Evolutionary conservation across 2,797 vertebrate genomes (phyloP), one percentile per base, ranked within the genome.

Genomic region (Microctenopoma steveboyesi): DNA sequence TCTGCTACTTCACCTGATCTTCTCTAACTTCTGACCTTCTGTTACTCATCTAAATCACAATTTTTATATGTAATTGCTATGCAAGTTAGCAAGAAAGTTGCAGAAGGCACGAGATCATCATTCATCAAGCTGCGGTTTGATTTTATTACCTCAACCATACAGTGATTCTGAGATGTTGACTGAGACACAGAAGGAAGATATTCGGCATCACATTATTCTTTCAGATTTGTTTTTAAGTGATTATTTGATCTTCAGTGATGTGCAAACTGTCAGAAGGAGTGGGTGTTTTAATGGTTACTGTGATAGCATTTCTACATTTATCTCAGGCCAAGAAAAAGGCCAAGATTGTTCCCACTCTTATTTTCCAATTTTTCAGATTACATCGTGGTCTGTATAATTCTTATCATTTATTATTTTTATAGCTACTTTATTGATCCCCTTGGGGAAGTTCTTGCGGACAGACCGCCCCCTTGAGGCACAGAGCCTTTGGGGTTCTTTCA

Each of bases 321-420:
- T 47, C 63, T 66, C 22, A 33, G 42, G 49, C 33, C 33, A 35
- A 35, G 66, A 22, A 65, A 22, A 55, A 62, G 53, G 40, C 37
- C 18, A 47, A 49, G 43, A 74, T 22, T 70, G 52, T 57, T 39
- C 2, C 30, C 28, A 37, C 4, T 66, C 47, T 55, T 65, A 70
- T 72, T 68, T 67, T 55, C 25, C n/a, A 27, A 2, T 50, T 68
- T 69, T 53, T 59, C 39, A 78, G 62, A 76, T 35, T 64, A 11
- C 53, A 74, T 56, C 47, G 49, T 10, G 25, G 43, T 80, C 30
- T 76, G 7, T 50, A 6, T 50, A 35, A 8, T 6, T 33, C 30
- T 6, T 33, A 33, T 33, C 1, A 33, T 33, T 33, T 33, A 33
- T 33, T 33, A 33, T 33, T 33, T 33, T 33, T 33, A 35, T 35